A percentile compares a stretch with the other conserved stretches of the same genome.
Evolutionary conservation across 2,797 vertebrate species (phyloP).

Genomic region (Chloroceryle amazona): DNA sequence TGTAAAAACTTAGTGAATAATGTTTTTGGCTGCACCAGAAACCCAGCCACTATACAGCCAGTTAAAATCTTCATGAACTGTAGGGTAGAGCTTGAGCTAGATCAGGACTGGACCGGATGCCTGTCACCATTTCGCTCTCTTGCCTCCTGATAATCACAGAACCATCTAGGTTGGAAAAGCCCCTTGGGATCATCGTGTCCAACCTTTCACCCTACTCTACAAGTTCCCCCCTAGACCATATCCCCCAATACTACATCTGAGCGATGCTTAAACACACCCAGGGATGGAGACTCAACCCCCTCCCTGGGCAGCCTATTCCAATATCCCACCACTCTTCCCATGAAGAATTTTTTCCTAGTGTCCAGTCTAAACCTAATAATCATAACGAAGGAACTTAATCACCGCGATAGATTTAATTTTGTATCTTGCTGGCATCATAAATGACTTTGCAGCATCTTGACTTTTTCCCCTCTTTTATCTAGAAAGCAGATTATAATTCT

Average conservation of each 20-base stretch:
- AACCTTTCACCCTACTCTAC: too few species aligned
- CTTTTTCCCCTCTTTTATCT: background rate
- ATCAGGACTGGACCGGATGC: background rate
- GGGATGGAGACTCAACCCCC: too few species aligned
- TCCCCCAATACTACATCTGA: too few species aligned
- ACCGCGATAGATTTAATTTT: background rate
- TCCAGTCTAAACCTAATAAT: background rate
- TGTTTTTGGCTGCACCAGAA: background rate
- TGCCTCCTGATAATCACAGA: background rate
- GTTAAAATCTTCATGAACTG: background rate
- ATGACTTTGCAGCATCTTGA: background rate
- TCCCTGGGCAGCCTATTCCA: too few species aligned
- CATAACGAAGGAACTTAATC: background rate
- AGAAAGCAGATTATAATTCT: background rate
- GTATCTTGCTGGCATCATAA: background rate
- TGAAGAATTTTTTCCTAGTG: too few species aligned
- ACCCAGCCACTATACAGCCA: background rate
- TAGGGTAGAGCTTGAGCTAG: background rate
- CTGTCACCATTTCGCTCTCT: background rate
- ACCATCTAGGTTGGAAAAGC: too few species aligned
- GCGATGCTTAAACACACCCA: too few species aligned
- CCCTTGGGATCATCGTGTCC: too few species aligned
- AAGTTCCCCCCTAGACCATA: too few species aligned
- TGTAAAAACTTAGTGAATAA: background rate
- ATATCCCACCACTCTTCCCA: too few species aligned